A percentile compares a stretch with the other conserved stretches of the same genome.
phyloP scores from a whole-genome alignment of 2,888 invertebrate species.

The Lamproptera curius region DNA sequence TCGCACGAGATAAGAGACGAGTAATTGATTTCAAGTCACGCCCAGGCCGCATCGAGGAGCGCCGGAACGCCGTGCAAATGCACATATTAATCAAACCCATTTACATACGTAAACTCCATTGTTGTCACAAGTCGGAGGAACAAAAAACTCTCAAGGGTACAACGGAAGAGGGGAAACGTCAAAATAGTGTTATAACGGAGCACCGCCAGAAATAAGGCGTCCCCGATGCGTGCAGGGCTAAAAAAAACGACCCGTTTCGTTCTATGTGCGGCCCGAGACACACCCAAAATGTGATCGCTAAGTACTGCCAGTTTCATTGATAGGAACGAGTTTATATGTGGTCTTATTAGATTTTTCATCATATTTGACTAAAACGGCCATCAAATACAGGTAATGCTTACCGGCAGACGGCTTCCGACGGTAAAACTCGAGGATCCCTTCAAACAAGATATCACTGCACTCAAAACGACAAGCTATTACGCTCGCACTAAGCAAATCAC shows the following conservation, averaged over 20 bases:
- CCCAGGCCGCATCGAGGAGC: constrained; percentile 44
- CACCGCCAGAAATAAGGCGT: constrained; percentile 34
- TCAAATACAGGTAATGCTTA: constrained; percentile 49
- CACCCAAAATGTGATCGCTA: constrained; percentile 51
- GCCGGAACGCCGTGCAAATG: constrained; percentile 10
- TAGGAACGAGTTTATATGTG: constrained; percentile 9
- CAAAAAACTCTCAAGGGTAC: constrained; percentile 15
- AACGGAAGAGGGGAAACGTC: constrained; percentile 23
- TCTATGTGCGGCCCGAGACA: constrained; percentile 45
- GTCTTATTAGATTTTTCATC: constrained; percentile 43
- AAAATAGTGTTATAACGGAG: constrained; percentile 26
- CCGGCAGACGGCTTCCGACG: constrained; percentile 57
- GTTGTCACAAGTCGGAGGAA: neutral
- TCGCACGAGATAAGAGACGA: constrained; percentile 61
- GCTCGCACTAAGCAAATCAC: constrained; percentile 72
- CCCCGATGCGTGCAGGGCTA: constrained; percentile 32
- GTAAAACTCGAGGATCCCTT: constrained; percentile 44
- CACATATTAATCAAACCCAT: neutral
- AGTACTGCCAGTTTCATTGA: constrained; percentile 25
- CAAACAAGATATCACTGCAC: constrained; percentile 58
- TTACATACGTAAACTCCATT: no score
- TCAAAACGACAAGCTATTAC: constrained; percentile 48
- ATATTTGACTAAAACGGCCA: constrained; percentile 40
- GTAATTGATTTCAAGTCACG: constrained; percentile 60
- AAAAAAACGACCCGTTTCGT: constrained; percentile 54